Evolutionary conservation across 2,113 vertebrate genomes (phyloP), one percentile per base, ranked within the genome.

Genomic region (Arvicanthis niloticus): DNA sequence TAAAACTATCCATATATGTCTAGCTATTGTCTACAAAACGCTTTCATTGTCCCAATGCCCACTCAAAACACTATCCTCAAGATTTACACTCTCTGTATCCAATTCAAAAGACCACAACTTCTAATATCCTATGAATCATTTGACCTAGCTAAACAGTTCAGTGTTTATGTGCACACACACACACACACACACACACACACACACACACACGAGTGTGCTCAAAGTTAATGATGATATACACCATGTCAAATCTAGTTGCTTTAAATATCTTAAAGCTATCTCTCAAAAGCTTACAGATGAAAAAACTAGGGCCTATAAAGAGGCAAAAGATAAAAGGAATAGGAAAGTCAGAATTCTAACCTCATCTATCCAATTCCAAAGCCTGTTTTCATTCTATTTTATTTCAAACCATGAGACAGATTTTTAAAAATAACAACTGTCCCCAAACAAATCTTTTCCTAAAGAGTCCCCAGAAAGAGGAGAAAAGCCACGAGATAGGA

Each of bases 381-480:
- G 31, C 22, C 85, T 56, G 8, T 53, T 29, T 56, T 82, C 51
- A 72, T 91, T 85, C 42, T 51, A 77, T 78, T 91, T 80, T 51
- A 42, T 29, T 85, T 85, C 1, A 97, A 96, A 92, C 81, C 34
- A 34, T 9, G 5, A 37, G 37, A 51, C 19, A 88, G 51, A 58
- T 51, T 62, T 62, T 88, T 85, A 45, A 81, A 91, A 81, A 88
- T 34, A 90, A 68, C 45, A 31, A 88, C 8, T 88, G 72, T 24
- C 70, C 42, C 70, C 58, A 68, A 95, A 93, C 48, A 91, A 88
- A 92, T 91, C 68, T 48, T 91, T 93, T 95, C 77, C 42, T 75
- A 82, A 94, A 92, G 77, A 88, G 58, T 91, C 42, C 53, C 40
- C 65, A 81, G 29, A 72, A 88, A n/a, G 53, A 91, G 26, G 94